Evolutionary conservation across 1,140 invertebrate genomes (phyloP), one percentile per base, ranked within the genome.

Genomic region (Trichoplusia ni): DNA sequence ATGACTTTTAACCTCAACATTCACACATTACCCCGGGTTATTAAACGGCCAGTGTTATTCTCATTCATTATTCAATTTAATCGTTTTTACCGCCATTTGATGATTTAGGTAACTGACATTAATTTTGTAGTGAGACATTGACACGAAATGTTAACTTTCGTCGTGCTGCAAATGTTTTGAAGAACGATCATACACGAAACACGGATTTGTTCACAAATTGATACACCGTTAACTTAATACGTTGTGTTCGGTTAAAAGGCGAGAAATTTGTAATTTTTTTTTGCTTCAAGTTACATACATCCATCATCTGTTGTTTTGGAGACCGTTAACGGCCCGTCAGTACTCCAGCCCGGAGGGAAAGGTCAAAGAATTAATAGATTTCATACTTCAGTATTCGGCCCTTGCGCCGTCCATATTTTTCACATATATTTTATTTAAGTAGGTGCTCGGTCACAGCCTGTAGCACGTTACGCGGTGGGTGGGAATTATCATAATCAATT

Each of bases 221-320:
- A 13, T 59, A 60, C 19, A 74, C 82, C 78, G 82, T 82, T 84
- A 84, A 38, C 68, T 70, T 84, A 84, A 84, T 80, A 72, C 70
- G 46, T 42, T 44, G 29, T 73, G 51, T 73, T 70, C 54, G 66
- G 60, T 61, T 79, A 82, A 81, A 75, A 75, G 64, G 75, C 73
- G 76, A 70, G 75, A 82, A 82, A 85, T 81, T 75, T 65, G 70
- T 81, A 77, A 78, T 80, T 79, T 82, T 76, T 68, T 81, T 66
- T 67, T 27, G 56, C 31, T 47, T 42, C 18, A 49, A 67, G 31
- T 64, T 67, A 64, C 58, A 62, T 69, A 70, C 71, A 70, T 71
- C 66, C 62, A 67, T 65, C 65, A 69, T 54, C 18, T 27, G 42
- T 25, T 46, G 37, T 58, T 63, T 64, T 64, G 21, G 37, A 60